Evolutionary conservation across 2,888 invertebrate species (phyloP).

Genomic region (Galerucella calmariensis): DNA sequence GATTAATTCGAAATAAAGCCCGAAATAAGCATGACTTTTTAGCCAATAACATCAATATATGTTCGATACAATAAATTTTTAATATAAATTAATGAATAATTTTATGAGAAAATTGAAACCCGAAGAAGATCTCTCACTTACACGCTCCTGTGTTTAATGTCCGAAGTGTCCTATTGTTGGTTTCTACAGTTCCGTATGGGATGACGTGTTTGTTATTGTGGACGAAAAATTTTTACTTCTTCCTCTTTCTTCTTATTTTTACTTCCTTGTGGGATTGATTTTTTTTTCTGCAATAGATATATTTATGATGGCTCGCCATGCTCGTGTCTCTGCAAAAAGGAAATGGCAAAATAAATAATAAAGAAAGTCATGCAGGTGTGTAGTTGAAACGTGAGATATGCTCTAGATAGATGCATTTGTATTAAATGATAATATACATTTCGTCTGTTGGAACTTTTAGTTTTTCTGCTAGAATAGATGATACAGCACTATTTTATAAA

Average conservation of each 20-base stretch:
- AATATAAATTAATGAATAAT: too few species aligned
- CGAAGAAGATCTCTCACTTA: not conserved
- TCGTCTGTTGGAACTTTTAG: too few species aligned
- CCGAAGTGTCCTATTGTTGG: slow-evolving; percentile 18
- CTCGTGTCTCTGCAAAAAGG: slow-evolving; percentile 7
- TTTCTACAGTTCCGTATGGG: slow-evolving; percentile 22
- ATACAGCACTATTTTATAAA: too few species aligned
- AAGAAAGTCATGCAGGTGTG: slow-evolving; percentile 3
- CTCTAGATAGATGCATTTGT: not conserved
- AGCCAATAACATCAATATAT: too few species aligned
- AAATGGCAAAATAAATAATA: slow-evolving; percentile 8
- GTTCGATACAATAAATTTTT: too few species aligned
- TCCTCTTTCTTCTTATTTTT: slow-evolving; percentile 13
- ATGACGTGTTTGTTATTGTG: slow-evolving; percentile 33
- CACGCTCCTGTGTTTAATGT: not conserved
- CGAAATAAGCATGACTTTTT: too few species aligned
- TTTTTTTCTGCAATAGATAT: slow-evolving; percentile 16
- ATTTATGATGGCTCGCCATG: slow-evolving; percentile 30
- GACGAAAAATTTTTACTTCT: slow-evolving; percentile 24
- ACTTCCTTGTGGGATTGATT: slow-evolving; percentile 15
- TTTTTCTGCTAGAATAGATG: too few species aligned
- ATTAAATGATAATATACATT: not conserved
- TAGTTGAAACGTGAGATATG: not conserved
- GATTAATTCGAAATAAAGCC: too few species aligned
- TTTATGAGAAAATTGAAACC: too few species aligned